Percentiles rank a stretch among this genome's conserved stretches.
These are phyloP conservation scores for Heteromyza rotundicornis DNA, from an alignment of 2,888 invertebrate species.

Conservation along the genomic window DNA sequence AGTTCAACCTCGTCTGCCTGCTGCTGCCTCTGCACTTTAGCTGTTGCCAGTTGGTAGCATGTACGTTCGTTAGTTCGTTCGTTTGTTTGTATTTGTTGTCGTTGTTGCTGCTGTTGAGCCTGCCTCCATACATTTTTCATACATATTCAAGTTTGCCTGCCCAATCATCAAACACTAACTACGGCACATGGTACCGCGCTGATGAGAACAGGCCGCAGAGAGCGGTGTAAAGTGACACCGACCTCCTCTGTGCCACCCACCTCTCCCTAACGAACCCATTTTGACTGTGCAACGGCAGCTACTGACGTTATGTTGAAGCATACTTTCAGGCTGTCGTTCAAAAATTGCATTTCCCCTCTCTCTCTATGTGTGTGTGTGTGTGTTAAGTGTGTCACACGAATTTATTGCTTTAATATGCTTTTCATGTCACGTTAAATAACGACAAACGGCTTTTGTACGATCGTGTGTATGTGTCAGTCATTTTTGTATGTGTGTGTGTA, in stretches of 20 bases:
- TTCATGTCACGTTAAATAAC: background rate
- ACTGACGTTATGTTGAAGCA: background rate
- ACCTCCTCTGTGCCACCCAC: no score
- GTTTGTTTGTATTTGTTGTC: no score
- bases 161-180: no score
- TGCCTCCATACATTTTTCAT: no score
- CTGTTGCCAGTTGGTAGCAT: background rate
- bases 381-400: background rate
- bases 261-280: no score
- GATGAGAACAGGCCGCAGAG: no score
- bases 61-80: no score
- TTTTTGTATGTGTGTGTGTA: slow-evolving; percentile 4
- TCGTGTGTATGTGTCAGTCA: background rate
- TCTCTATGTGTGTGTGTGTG: no score
- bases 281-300: background rate
- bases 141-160: no score
- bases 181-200: no score
- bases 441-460: background rate
- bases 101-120: background rate
- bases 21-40: background rate
- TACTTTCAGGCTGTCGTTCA: background rate
- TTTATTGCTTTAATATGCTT: background rate
- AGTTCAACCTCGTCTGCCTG: background rate
- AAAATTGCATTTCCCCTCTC: background rate
- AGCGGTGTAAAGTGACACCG: no score